A percentile compares a stretch with the other conserved stretches of the same genome.
These are phyloP conservation scores for Drosophila stalkeri DNA, from an alignment of 2,888 invertebrate species.

Conservation along the genomic window DNA sequence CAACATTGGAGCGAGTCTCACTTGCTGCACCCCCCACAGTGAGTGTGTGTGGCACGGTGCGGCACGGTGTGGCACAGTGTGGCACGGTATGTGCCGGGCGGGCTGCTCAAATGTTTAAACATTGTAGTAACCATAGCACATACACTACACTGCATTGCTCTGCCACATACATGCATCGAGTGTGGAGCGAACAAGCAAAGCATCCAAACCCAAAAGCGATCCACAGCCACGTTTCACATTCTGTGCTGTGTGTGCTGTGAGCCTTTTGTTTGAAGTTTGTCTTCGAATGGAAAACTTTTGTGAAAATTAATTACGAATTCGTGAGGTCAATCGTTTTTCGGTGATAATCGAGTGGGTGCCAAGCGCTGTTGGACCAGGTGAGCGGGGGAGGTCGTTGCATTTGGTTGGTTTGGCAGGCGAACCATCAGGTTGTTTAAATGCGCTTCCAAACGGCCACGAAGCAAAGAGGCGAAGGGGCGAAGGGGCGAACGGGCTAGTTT, in stretches of 20 bases:
- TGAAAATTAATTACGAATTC: slow-evolving; percentile 83
- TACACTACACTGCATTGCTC: neutral
- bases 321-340: slow-evolving; percentile 82
- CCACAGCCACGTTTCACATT: slow-evolving; percentile 37
- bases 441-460: slow-evolving; percentile 38
- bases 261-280: slow-evolving; percentile 78
- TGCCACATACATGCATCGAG: neutral
- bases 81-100: slow-evolving; percentile 37
- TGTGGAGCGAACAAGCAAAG: slow-evolving; percentile 10
- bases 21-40: slow-evolving; percentile 63
- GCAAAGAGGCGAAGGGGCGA: slow-evolving; percentile 3
- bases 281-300: slow-evolving; percentile 80
- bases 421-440: slow-evolving; percentile 72
- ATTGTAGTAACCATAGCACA: slow-evolving; percentile 57
- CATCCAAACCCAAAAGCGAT: slow-evolving; percentile 38
- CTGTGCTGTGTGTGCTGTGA: slow-evolving; percentile 44
- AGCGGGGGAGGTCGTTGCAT: neutral
- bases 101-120: slow-evolving; percentile 70
- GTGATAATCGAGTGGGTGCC: slow-evolving; percentile 80
- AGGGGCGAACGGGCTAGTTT: neutral
- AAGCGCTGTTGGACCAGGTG: slow-evolving; percentile 41
- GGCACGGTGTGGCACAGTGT: slow-evolving; percentile 33
- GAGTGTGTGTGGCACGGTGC: slow-evolving; percentile 3
- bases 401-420: neutral
- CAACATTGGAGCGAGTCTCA: slow-evolving; percentile 35